Evolutionary conservation across 2,888 invertebrate species (phyloP), one percentile per base, ranked within the genome.

Genomic region (Allacma fusca): DNA sequence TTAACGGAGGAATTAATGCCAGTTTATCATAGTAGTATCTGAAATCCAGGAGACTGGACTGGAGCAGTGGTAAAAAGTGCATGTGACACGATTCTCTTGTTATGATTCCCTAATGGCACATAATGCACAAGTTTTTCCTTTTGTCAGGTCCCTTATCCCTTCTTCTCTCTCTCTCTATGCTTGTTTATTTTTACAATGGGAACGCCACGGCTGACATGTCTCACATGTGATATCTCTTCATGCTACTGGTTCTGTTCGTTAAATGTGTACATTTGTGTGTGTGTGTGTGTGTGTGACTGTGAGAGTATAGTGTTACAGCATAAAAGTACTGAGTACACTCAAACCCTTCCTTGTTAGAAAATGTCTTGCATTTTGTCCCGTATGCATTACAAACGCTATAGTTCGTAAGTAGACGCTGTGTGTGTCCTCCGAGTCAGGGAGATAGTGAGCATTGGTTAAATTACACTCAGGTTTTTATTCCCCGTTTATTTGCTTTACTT

Each of bases 111-210:
- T 71, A 71, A 71, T 71, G 71, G 71, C 28, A 12, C 16, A 71
- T 28, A 71, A 50, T 26, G 29, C 57, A 26, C 21, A 13, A 24
- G 50, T 44, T 26, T 65, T 65, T 28, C 29, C 28, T 24, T 12
- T 24, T 65, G 29, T 65, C 29, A 26, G 28, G 1, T 65, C 28
- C 7, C 50, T 50, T 19, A 5, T 50, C 50, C n/a, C 5, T 24
- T 12, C 62, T 16, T 19, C 19, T 44, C 50, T 21, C 0, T 23
- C 50, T 70, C 19, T 21, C 44, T 21, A 44, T 26, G 1, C 44
- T 70, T 70, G 71, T 71, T 71, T 71, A 71, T 71, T 71, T 71
- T 71, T 28, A 71, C 71, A 71, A 71, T 50, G 71, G 44, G 23
- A 43, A 23, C 23, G 43, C n/a, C 26, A 40, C 65, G 65, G 71